These are phyloP conservation scores for Choristoneura rosaceana DNA, from an alignment of 2,888 invertebrate genomes.

Conservation along the genomic window DNA sequence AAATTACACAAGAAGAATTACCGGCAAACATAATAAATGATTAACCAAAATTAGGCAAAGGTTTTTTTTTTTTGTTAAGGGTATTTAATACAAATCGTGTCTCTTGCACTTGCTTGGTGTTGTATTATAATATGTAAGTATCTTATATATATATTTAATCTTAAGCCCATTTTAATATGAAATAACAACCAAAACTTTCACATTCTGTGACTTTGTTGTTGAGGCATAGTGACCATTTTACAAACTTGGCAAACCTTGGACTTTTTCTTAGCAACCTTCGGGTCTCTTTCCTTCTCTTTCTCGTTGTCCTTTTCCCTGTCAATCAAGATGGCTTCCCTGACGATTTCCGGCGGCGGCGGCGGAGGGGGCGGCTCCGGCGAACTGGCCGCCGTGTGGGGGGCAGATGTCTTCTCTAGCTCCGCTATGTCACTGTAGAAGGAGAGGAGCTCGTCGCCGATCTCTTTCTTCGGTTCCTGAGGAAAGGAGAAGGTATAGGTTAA, in stretches of 20 bases:
- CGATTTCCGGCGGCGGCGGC: constrained; percentile 44
- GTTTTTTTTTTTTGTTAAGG: too few relatives aligned
- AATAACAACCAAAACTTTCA: too few relatives aligned
- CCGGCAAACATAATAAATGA: too few relatives aligned
- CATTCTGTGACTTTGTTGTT: too few relatives aligned
- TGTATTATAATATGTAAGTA: too few relatives aligned
- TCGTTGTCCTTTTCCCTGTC: constrained; percentile 32
- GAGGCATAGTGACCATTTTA: too few relatives aligned
- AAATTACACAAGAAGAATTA: too few relatives aligned
- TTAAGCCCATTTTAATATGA: too few relatives aligned
- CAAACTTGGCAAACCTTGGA: constrained; percentile 52
- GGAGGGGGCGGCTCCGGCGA: constrained; percentile 49
- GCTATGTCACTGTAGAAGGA: constrained; percentile 86
- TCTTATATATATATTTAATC: too few relatives aligned
- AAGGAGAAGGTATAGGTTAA: background rate
- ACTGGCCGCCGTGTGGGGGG: constrained; percentile 37
- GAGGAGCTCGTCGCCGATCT: constrained; percentile 78
- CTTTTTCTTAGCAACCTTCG: constrained; percentile 58
- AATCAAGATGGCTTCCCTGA: background rate
- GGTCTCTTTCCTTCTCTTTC: constrained; percentile 46
- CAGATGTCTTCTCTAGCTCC: constrained; percentile 69
- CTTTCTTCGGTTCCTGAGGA: constrained; percentile 62
- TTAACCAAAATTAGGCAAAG: too few relatives aligned
- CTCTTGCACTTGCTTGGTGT: too few relatives aligned
- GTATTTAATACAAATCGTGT: too few relatives aligned